Conservation (phyloP, 2,888 invertebrate genomes). For the Ferdinandea cuprea region DNA sequence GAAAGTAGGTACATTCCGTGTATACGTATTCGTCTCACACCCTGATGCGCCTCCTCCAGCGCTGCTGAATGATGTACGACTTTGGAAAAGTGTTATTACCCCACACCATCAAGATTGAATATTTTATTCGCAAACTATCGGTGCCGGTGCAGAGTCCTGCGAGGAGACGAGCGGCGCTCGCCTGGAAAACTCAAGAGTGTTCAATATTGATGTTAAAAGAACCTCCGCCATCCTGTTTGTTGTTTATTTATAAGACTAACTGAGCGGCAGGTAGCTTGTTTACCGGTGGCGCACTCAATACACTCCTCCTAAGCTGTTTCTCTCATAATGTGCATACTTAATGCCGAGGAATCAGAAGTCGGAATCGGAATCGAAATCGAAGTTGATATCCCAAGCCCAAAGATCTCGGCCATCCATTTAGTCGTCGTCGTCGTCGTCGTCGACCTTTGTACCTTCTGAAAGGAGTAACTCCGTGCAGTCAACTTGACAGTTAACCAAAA, state of each 20-base stretch:
- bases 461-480: constrained; percentile 35
- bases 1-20: constrained; percentile 12
- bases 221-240: constrained; percentile 40
- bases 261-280: constrained; percentile 54
- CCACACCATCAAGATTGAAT: constrained; percentile 60
- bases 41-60: neutral
- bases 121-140: constrained; percentile 71
- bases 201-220: constrained; percentile 31
- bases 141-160: constrained; percentile 57
- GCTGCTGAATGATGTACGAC: constrained; percentile 69
- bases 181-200: neutral
- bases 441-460: neutral
- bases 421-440: constrained; percentile 20
- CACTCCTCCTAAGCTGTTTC: constrained; percentile 36
- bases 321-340: constrained; percentile 64
- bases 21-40: constrained; percentile 16
- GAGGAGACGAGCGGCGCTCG: constrained; percentile 19
- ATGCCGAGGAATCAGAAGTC: constrained; percentile 50
- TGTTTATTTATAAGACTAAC: constrained; percentile 70
- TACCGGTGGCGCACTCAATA: constrained; percentile 58
- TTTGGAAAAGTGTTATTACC: constrained; percentile 72
- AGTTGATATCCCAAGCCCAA: too few species aligned
- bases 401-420: constrained; percentile 36
- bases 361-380: constrained; percentile 25
- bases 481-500: constrained; percentile 59